Conservation (phyloP, 2,797 vertebrate species). For the Hoplostethus mediterraneus region DNA sequence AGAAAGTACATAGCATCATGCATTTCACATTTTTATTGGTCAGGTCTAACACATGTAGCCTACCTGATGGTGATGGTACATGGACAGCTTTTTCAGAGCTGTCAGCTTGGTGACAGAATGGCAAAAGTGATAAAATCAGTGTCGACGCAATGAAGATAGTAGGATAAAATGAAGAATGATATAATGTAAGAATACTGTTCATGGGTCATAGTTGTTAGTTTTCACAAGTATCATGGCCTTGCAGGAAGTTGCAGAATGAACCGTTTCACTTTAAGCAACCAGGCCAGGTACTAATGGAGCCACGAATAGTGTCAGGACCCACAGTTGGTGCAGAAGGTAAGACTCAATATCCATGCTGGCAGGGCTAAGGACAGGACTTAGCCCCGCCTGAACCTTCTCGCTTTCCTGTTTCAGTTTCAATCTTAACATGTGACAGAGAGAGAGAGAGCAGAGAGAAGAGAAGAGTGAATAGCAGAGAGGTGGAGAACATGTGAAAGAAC, state of each 20-base stretch:
- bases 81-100: not conserved
- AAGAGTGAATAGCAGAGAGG: not conserved
- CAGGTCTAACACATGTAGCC: not conserved
- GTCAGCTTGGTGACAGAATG: not conserved
- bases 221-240: constrained; percentile 3
- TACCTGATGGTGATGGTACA: not conserved
- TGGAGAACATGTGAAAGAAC: not conserved
- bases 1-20: no score
- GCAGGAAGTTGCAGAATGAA: constrained; percentile 22
- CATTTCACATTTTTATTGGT: not conserved
- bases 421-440: constrained; percentile 8
- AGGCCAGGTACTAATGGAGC: constrained; percentile 48
- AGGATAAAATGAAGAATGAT: not conserved
- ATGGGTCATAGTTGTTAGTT: not conserved
- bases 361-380: constrained; percentile 17
- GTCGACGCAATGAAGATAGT: not conserved
- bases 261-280: not conserved
- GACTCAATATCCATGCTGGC: constrained; percentile 44
- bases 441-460: not conserved
- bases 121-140: constrained; percentile 4
- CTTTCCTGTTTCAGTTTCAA: constrained; percentile 32
- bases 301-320: constrained; percentile 34
- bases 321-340: constrained; percentile 30
- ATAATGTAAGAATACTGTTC: not conserved
- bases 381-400: constrained; percentile 20